phyloP scores from a whole-genome alignment of 2,113 vertebrate species.

The Cyprinodon brontotheroides region DNA sequence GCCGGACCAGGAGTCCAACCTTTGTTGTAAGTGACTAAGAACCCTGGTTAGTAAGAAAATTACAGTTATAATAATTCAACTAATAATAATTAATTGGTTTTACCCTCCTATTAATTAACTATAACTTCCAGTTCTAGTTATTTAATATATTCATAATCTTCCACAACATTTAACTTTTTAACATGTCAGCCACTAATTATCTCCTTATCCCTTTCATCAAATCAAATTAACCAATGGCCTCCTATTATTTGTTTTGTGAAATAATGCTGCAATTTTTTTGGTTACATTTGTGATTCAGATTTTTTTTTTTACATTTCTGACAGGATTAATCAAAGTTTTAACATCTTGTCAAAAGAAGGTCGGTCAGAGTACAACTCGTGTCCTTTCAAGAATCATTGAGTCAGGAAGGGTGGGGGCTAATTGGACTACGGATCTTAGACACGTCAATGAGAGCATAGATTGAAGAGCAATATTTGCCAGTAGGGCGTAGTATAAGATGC shows the following conservation, averaged over 20 bases:
- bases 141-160: no score
- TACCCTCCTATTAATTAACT: no score
- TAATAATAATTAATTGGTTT: no score
- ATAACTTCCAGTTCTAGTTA: no score
- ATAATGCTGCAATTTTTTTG: not conserved
- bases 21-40: no score
- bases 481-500: slow-evolving; percentile 7
- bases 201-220: not conserved
- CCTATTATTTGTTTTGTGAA: no score
- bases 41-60: no score
- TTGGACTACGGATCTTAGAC: not conserved
- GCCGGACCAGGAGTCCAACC: no score
- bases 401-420: slow-evolving; percentile 25
- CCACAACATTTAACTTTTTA: not conserved
- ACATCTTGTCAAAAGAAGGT: not conserved
- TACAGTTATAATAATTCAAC: no score
- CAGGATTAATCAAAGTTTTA: slow-evolving; percentile 2
- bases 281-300: not conserved
- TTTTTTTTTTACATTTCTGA: not conserved
- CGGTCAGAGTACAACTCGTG: slow-evolving; percentile 5
- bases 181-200: not conserved
- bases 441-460: not conserved
- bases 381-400: not conserved
- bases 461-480: slow-evolving; percentile 16
- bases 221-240: not conserved